Base-by-base conservation (phyloP, 2,888 invertebrate species). In the Idaea aversata region DNA sequence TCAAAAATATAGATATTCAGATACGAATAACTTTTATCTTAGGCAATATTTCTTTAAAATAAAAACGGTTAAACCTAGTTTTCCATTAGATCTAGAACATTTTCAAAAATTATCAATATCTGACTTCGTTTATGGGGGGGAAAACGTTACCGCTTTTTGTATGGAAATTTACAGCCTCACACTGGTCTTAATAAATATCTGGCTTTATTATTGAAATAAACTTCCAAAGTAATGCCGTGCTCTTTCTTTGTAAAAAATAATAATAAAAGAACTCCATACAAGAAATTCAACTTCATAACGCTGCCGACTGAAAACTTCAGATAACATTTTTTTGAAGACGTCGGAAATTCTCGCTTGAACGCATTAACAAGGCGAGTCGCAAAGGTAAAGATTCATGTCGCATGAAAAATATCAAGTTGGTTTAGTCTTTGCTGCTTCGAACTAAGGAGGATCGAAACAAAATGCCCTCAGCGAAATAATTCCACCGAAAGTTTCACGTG, bases 271-370 rank as follows among this genome's bases (percentile, higher is more conserved):
- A 47, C 47, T 38, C 61, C 61, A 65, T 62, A 73, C 69, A 72
- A 74, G 70, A 71, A 25, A 74, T 75, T 74, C 70, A 73, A 72
- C 78, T 76, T 77, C 72, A 67, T 66, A 67, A 74, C 68, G 74
- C 76, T 74, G 72, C 47, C 47, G 71, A 75, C 70, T 75, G 74
- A 80, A 80, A 82, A 80, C 74, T 82, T 80, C 73, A 73, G 76
- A 75, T 74, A 81, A 79, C 71, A 81, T 72, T 82, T 80, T 81
- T 84, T 81, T 81, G 77, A 83, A 82, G 83, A 76, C 75, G 75
- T 72, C 75, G 77, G 74, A 79, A 78, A 75, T 82, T 82, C 82
- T 76, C 80, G 79, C 80, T 79, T 79, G 81, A 84, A 77, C 78
- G 83, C 82, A 81, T 82, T 79, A 76, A 78, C 72, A 70, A 87